Evolutionary conservation across 1,140 invertebrate species (phyloP), one percentile per base, ranked within the genome.

Genomic region (Macrobrachium rosenbergii): DNA sequence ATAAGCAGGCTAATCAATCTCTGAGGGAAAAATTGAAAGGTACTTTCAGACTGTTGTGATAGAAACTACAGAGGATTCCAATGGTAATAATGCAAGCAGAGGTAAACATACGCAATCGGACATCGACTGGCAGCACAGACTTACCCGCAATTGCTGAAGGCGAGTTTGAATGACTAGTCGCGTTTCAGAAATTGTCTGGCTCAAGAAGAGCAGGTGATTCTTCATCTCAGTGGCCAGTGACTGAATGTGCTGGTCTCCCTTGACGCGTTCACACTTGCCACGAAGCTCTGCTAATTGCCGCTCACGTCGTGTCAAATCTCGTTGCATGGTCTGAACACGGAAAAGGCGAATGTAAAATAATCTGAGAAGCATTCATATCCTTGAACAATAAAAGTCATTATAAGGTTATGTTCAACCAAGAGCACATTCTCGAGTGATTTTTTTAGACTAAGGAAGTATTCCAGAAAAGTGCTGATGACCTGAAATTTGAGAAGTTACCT

Each of bases 261-360:
- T 92, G 58, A 94, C 91, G 63, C 91, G 90, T 69, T 93, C 92
- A 92, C 93, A 94, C 90, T 93, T 92, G 64, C 93, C 91, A 77
- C 92, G 92, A 83, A 95, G 92, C 88, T 94, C 94, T 62, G 92
- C 92, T 63, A 95, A 91, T 90, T 94, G 92, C 87, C 92, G 91
- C 90, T 95, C 93, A 89, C 93, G 93, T 64, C 93, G 91, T 82
- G 93, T 92, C 83, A 95, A 92, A 89, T 95, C 94, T 88, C 92
- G 92, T 88, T 93, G 93, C 76, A 94, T 92, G 16, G 90, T 91
- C 91, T 92, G 88, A 19, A 90, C 82, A 88, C 12, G 28, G 17
- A 84, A 85, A n/a, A 52, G 52, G 52, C 7, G 0, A 10, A 8
- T 52, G 52, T 52, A 52, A 52, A 52, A 10, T 5, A 52, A 52